Base-by-base conservation (phyloP, 2,888 invertebrate genomes). In the Acanthosepion lycidas region DNA sequence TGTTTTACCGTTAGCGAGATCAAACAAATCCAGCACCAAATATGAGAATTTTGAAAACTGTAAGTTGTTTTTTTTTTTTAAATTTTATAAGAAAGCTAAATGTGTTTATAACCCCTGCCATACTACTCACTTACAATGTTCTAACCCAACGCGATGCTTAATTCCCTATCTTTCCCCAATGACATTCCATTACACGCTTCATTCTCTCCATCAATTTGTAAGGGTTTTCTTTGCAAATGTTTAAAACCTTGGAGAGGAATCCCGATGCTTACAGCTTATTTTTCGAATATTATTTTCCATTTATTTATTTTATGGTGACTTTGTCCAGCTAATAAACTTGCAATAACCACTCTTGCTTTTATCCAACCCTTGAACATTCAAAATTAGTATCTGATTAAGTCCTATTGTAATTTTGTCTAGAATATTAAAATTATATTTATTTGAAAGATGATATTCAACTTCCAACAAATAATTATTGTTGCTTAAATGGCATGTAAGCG, bases 41-140 rank as follows among this genome's bases (percentile, higher is more conserved):
- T 78, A 78, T n/a, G n/a, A 64, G 28, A n/a, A 78, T 78, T 78
- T 78, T 78, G 78, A 78, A 78, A 78, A 78, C n/a, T n/a, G 78
- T 78, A 78, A 78, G 78, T 78, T 78, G 78, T 78, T 78, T 78
- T 33, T 78, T 9, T 78, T 78, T n/a, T 8, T n/a, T n/a, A n/a
- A n/a, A 12, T 78, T 33, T 78, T 18, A 8, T 26, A 64, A n/a
- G 23, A 78, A n/a, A 78, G 33, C 15, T 78, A 33, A 78, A 78
- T 64, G 78, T 78, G n/a, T 78, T 15, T n/a, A 78, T 33, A 78
- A 78, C 78, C 78, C 12, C n/a, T 15, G 15, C n/a, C 78, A 78
- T 15, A n/a, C 78, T 78, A 78, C 78, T n/a, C 78, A 18, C 78
- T 23, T 18, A n/a, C n/a, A 33, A 78, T 78, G 20, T 5, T 33